phyloP scores from a whole-genome alignment of 2,888 invertebrate genomes.

The Hylaea fasciaria region DNA sequence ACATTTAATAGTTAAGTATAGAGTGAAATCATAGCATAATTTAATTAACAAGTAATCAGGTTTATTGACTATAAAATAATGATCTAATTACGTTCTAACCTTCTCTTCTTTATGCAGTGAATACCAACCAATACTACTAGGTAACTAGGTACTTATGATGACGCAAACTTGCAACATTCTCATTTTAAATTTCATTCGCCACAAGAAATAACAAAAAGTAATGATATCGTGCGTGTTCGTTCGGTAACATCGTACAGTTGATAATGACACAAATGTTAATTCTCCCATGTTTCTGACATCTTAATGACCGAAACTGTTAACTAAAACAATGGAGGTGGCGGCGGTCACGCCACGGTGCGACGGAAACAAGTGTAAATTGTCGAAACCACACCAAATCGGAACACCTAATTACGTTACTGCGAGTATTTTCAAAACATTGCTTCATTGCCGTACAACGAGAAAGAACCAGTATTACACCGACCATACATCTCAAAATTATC shows the following conservation, averaged over 20 bases:
- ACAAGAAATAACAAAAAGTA: constrained; percentile 17
- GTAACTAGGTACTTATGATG: too few relatives aligned
- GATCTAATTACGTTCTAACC: too few relatives aligned
- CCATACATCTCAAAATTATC: constrained; percentile 60
- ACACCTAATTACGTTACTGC: constrained; percentile 57
- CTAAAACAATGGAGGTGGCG: constrained; percentile 59
- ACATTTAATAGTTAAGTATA: too few relatives aligned
- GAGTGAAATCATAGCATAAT: too few relatives aligned
- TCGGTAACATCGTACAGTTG: constrained; percentile 22
- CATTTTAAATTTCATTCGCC: constrained; percentile 11
- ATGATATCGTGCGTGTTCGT: constrained; percentile 22
- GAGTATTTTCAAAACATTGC: constrained; percentile 54
- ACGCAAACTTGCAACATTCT: too few relatives aligned
- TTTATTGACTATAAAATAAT: too few relatives aligned
- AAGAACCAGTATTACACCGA: constrained; percentile 56
- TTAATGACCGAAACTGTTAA: constrained; percentile 48
- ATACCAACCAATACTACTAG: too few relatives aligned
- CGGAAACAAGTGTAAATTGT: constrained; percentile 62
- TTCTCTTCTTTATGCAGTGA: too few relatives aligned
- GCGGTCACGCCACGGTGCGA: constrained; percentile 51
- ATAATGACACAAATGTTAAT: constrained; percentile 41
- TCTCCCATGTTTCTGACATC: constrained; percentile 43
- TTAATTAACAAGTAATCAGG: too few relatives aligned
- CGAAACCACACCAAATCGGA: constrained; percentile 56
- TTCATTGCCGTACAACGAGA: constrained; percentile 55